phyloP scores from a whole-genome alignment of 64 coral and sea anemone genomes.

The Platygyra sinensis region DNA sequence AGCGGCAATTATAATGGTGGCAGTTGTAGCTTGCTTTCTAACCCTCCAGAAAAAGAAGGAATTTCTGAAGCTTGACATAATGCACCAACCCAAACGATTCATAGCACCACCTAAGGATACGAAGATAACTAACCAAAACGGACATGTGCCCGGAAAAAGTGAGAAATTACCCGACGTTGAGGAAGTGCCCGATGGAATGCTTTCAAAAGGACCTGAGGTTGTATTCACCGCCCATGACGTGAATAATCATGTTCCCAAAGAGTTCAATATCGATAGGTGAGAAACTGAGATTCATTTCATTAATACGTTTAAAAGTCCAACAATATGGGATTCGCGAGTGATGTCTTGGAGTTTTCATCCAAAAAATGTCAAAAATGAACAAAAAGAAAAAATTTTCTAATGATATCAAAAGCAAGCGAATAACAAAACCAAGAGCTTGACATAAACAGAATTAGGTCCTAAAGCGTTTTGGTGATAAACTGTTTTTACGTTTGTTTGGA shows the following conservation, averaged over 20 bases:
- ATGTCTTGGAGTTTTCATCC: too few relatives aligned
- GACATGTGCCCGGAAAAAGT: conserved; percentile 13
- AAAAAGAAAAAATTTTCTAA: too few relatives aligned
- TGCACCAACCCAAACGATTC: conserved; percentile 64
- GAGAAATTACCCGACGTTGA: background rate
- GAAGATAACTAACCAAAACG: conserved; percentile 26
- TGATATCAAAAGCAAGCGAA: too few relatives aligned
- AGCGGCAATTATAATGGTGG: conserved; percentile 42
- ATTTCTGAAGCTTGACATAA: conserved; percentile 56
- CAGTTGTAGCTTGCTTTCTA: conserved; percentile 33
- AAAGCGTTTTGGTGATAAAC: too few relatives aligned
- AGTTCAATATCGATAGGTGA: conserved; percentile 34
- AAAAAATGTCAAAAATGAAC: too few relatives aligned
- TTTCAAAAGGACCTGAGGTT: conserved; percentile 10
- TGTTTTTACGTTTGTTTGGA: too few relatives aligned
- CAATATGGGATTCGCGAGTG: too few relatives aligned
- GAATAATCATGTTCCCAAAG: conserved; percentile 28
- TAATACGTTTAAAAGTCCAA: too few relatives aligned
- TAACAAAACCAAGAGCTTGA: too few relatives aligned
- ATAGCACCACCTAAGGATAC: conserved; percentile 13
- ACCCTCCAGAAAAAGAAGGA: conserved; percentile 48
- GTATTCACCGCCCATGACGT: conserved; percentile 57
- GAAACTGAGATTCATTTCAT: background rate
- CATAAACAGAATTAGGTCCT: too few relatives aligned
- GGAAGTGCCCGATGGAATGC: background rate